Evolutionary conservation across 2,888 invertebrate genomes (phyloP), one percentile per base, ranked within the genome.

Genomic region (Ichneumoninae sp.): DNA sequence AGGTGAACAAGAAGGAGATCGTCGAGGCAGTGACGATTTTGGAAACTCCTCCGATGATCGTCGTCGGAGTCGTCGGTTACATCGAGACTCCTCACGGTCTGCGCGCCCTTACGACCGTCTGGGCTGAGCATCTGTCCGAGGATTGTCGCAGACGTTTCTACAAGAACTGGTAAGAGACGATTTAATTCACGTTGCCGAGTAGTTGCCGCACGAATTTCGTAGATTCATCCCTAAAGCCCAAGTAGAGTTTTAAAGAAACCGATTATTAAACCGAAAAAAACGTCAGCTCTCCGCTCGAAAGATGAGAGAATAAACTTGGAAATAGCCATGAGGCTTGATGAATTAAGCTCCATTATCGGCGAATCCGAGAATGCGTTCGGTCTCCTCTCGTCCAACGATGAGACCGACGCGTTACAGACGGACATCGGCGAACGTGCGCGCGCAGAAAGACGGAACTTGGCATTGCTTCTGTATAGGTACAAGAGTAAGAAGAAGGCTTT

Each of bases 401-500:
- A 94, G 93, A 87, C 90, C 89, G 87, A 65, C 92, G 90, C 91
- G 88, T 91, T 92, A 77, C 91, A 91, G 91, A 87, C 80, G 60
- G 76, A 54, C 76, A 65, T 73, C 60, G 50, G 73, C n/a, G 80
- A 73, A 69, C 82, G 19, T 44, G 13, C 69, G 26, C 57, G 76
- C 76, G 83, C 87, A 80, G 86, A 88, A 77, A 88, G 89, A 90
- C 87, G 89, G 91, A 86, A 81, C 85, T 85, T 88, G 81, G 83
- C 86, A 88, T 88, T 88, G 83, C 70, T 91, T 91, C 86, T 91
- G 85, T 74, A 87, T 94, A 99, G 99, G 99, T 99, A 98, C 95
- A 98, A 98, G 95, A 98, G 98, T 95, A 99, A 99, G 97, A 99
- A 99, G 98, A 99, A 99, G 98, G 99, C 99, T 88, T 99, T 99